Evolutionary conservation across 2,888 invertebrate species (phyloP), one percentile per base, ranked within the genome.

Genomic region (Agrilus cyanescens): DNA sequence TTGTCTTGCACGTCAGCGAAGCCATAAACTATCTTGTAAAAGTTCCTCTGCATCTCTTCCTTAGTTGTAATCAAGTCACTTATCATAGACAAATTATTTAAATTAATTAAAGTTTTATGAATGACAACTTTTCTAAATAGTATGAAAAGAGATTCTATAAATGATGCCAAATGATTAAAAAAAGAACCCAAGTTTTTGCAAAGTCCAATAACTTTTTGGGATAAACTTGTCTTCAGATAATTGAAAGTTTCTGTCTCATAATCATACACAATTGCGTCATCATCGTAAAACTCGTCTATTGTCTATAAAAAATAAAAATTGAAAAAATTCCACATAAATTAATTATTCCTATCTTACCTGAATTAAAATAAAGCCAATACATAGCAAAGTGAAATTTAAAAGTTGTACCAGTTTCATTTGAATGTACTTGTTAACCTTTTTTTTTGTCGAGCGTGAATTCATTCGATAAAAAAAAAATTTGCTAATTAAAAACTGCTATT

Each of bases 81-180:
- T 25, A 49, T 37, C 14, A 43, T 15, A 2, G 32, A 25, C 7
- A 49, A 13, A 35, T 45, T 49, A 14, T 45, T 43, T 6, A 46
- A 43, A 31, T 32, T 42, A n/a, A 41, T 41, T 6, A 46, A 36
- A 14, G 38, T 25, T 12, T 46, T 37, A 34, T 43, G 35, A n/a
- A 49, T 13, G 16, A 49, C 43, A 25, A 49, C 45, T 30, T 45
- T 43, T 14, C 38, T 31, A 33, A 46, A 46, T n/a, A 49, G n/a
- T n/a, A 41, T 13, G 8, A 40, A 15, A 10, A 37, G 15, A 4
- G 46, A 32, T 12, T 13, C 37, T 6, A 32, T 37, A 37, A 48
- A 48, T 38, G 38, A 36, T 12, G 41, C 29, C 8, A 38, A 37
- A 37, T 38, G 39, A 36, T 48, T 48, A 8, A 45, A 31, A 37